Evolutionary conservation across 2,888 invertebrate species (phyloP).

Genomic region (Therioaphis trifolii): DNA sequence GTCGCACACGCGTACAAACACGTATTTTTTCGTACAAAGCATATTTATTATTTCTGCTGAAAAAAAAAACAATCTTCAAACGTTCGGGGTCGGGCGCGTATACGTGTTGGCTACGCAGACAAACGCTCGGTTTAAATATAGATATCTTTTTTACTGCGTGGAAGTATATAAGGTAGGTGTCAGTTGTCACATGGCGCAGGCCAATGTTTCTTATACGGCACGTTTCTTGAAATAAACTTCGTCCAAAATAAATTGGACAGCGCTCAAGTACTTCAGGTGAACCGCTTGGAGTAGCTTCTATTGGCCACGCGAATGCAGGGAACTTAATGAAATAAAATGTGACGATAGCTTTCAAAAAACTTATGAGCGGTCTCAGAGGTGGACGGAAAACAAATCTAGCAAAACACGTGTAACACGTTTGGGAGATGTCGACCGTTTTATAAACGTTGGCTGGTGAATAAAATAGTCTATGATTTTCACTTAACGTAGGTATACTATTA

Average conservation of each 20-base stretch:
- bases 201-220: conserved; percentile 34
- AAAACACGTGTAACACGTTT: too few relatives aligned
- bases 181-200: conserved; percentile 50
- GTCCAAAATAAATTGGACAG: conserved; percentile 61
- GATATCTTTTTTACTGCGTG: conserved; percentile 30
- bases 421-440: too few relatives aligned
- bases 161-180: conserved; percentile 40
- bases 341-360: too few relatives aligned
- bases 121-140: conserved; percentile 49
- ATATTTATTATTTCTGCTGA: background rate
- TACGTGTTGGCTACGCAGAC: background rate
- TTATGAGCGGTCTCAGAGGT: background rate
- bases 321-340: background rate
- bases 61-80: conserved; percentile 36
- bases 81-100: background rate
- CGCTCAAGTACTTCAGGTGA: conserved; percentile 55
- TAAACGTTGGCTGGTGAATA: too few relatives aligned
- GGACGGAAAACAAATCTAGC: too few relatives aligned
- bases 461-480: too few relatives aligned
- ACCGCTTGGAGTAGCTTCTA: background rate
- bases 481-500: too few relatives aligned
- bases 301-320: background rate
- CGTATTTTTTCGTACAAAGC: background rate
- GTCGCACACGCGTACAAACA: background rate
- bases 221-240: conserved; percentile 58